Evolutionary conservation across 2,797 vertebrate species (phyloP), one percentile per base, ranked within the genome.

Genomic region (Macrochelys suwanniensis): DNA sequence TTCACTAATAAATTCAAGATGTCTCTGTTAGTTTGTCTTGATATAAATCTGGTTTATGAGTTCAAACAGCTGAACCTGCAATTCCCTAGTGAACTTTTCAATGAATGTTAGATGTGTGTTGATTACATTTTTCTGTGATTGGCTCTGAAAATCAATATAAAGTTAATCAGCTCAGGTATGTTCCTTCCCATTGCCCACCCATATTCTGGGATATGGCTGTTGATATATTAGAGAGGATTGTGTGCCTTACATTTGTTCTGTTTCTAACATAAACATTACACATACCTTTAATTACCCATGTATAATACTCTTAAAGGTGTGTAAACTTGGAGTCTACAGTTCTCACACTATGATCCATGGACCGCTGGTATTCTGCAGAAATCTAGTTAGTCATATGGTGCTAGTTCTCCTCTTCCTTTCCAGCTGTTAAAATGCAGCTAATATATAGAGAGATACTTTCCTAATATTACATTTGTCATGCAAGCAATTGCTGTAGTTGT

Each of bases 1-100:
- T 94, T 93, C 89, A 57, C 50, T 95, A 92, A 96, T 94, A 96
- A 95, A 95, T 95, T 97, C 93, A 96, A 96, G 91, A 93, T 95
- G 94, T 91, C 95, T 91, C 9, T 95, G 89, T 95, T 95, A 96
- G 93, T 96, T 96, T 94, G 95, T 88, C 68, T 86, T 82, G 91
- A 96, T 93, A 94, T 93, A 42, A 94, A 93, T 97, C 95, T 93
- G 76, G 53, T 96, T 97, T 96, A 93, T 95, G 95, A 85, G 82
- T 85, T 80, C 74, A 59, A 80, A 80, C 82, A 80, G 96, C 93
- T 94, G 88, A 96, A 96, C 85, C 84, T 88, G 78, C 83, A 94
- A 90, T 94, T 95, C 90, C 90, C 89, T 54, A 33, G 76, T 37
- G 94, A 93, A 82, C 1, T 0, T 92, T 92, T 96, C 89, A 10